These are phyloP conservation scores for Rallus crepitans DNA, from an alignment of 2,797 vertebrate genomes.

Conservation along the genomic window DNA sequence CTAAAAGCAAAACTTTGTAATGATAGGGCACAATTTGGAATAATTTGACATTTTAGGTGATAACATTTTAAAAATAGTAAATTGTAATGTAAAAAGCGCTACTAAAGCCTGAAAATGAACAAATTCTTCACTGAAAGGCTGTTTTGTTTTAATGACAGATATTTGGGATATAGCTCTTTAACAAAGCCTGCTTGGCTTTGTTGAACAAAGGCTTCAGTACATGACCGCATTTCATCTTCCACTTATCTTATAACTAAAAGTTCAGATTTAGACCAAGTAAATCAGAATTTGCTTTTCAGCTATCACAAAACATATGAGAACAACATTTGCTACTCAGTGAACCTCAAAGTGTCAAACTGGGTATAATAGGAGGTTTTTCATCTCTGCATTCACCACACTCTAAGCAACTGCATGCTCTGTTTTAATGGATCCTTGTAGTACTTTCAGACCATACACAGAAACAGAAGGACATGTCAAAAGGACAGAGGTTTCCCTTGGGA, in stretches of 20 bases:
- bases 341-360: background rate
- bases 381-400: background rate
- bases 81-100: background rate
- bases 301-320: background rate
- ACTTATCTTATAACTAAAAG: background rate
- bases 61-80: background rate
- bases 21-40: background rate
- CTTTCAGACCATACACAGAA: background rate
- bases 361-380: background rate
- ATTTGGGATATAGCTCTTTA: background rate
- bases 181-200: accelerated
- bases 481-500: background rate
- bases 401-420: background rate
- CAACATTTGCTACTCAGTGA: background rate
- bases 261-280: background rate
- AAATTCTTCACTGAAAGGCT: background rate
- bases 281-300: slow-evolving; percentile 3
- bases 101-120: background rate
- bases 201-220: background rate
- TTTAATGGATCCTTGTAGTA: background rate
- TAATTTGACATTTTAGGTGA: background rate
- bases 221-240: background rate
- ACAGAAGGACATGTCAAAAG: background rate
- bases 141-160: background rate
- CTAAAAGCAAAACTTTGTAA: background rate